Evolutionary conservation across 64 coral and sea anemone genomes (phyloP).

Genomic region (Acropora tenuis): DNA sequence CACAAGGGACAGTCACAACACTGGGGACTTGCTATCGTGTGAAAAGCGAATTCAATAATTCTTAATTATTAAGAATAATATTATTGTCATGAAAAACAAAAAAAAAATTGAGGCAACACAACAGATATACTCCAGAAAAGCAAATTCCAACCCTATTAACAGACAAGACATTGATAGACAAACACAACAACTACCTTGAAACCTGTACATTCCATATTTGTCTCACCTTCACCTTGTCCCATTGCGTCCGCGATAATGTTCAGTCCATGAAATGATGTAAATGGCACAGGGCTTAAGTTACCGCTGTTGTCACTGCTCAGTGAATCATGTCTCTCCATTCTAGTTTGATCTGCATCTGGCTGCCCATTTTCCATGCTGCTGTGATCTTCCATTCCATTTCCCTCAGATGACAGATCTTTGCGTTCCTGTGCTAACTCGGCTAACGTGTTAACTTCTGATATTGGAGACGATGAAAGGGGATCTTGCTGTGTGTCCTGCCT

Average conservation of each 20-base stretch:
- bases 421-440: conserved; percentile 27
- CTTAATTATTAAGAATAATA: not conserved
- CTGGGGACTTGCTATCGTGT: no score
- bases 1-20: no score
- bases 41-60: no score
- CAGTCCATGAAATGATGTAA: conserved; percentile 37
- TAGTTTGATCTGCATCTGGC: conserved; percentile 12
- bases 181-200: not conserved
- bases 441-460: not conserved
- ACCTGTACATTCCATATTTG: not conserved
- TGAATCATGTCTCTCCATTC: conserved; percentile 22
- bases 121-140: no score
- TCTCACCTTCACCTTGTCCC: conserved; percentile 1
- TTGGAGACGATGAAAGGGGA: not conserved
- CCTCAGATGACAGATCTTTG: conserved; percentile 8
- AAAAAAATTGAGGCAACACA: not conserved
- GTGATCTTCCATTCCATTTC: not conserved
- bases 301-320: not conserved
- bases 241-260: conserved; percentile 22
- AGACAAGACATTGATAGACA: no score
- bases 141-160: no score
- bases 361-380: conserved; percentile 20
- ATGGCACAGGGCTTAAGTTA: not conserved
- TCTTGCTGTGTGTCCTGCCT: not conserved
- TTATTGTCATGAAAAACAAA: not conserved